Evolutionary conservation across 2,113 vertebrate genomes (phyloP).

Genomic region (Psilopsiagon aurifrons): DNA sequence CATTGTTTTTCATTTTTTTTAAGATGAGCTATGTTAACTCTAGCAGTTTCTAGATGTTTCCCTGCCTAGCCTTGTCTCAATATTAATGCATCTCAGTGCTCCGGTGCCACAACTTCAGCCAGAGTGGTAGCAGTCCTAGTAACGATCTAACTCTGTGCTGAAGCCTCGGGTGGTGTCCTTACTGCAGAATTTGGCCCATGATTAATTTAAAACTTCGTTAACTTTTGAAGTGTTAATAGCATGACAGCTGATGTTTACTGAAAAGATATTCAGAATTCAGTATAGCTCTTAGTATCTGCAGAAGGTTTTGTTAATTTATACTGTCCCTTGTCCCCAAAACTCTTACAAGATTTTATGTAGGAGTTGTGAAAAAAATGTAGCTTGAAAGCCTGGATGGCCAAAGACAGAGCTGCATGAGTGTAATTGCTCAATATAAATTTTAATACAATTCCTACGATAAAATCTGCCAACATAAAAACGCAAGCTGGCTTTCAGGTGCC

Average conservation of each 20-base stretch:
- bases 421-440: not conserved
- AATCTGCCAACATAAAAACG: not conserved
- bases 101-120: not conserved
- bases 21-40: not conserved
- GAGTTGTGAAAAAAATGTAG: not conserved
- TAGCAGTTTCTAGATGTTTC: conserved; percentile 16
- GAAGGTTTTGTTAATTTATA: not conserved
- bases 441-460: not conserved
- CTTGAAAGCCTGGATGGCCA: not conserved
- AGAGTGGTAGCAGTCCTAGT: not conserved
- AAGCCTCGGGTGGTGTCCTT: not conserved
- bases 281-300: not conserved
- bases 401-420: not conserved
- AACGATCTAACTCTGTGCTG: not conserved
- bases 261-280: not conserved
- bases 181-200: not conserved
- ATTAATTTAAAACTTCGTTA: not conserved
- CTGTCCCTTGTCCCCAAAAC: not conserved
- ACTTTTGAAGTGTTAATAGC: not conserved
- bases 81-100: not conserved
- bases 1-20: not conserved
- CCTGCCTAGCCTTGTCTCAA: not conserved
- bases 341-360: not conserved
- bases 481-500: not conserved
- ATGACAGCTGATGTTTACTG: not conserved